Base-by-base conservation (phyloP, 2,888 invertebrate genomes). In the Synergus gifuensis region DNA sequence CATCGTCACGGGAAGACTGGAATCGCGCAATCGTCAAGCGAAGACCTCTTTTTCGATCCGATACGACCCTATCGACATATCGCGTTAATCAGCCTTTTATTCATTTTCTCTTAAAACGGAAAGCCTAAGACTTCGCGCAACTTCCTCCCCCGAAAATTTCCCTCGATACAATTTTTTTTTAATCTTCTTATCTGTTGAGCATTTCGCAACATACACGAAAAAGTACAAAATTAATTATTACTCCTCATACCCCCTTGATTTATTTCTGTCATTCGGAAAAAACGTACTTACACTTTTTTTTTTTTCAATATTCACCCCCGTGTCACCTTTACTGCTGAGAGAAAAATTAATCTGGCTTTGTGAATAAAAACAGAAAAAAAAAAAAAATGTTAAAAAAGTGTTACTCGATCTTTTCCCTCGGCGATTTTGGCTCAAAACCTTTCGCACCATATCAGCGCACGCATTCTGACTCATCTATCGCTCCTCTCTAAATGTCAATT, bases 211-310 rank as follows among this genome's bases (percentile, higher is more conserved):
- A 88, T 89, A 88, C 90, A 90, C 90, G 89, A 90, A 88, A 91
- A 90, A 89, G 91, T 91, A 91, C 86, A 92, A 92, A 91, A 91
- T 91, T 90, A 90, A 91, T 90, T 88, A 87, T 87, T 73, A 88
- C 85, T 89, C 84, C 87, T 89, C 87, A 86, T 85, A 87, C 86
- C 86, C 82, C 79, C 83, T 83, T 82, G 80, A 83, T 83, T 83
- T 85, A 82, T 87, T 86, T 85, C 76, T 82, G 82, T 81, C 80
- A 79, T 82, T 83, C 36, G 46, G 46, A 81, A 82, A 82, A 82
- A 84, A 84, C 82, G 14, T 67, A 42, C 42, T 12, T 11, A 67
- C 18, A 14, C 7, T 82, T 85, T 84, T 86, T 80, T 80, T 82
- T 84, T 81, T 83, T 79, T 78, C 83, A 63, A 66, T 42, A 42